Percentiles rank a stretch among this genome's conserved stretches.
Evolutionary conservation across 2,113 vertebrate genomes (phyloP).

Genomic region (Colossoma macropomum): DNA sequence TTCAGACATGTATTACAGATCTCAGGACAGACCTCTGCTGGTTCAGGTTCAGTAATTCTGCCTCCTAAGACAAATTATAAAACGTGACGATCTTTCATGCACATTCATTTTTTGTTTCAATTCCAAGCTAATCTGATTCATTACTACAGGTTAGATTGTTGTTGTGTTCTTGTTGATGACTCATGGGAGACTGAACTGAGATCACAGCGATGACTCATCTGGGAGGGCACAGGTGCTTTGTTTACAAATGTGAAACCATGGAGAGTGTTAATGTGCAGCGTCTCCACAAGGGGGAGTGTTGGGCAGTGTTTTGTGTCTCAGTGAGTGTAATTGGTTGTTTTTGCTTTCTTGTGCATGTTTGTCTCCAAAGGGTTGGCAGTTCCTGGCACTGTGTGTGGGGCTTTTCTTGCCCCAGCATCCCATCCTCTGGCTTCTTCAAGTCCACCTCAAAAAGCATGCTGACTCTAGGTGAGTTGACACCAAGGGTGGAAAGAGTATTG

Average conservation of each 20-base stretch:
- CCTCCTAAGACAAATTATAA: too few species aligned
- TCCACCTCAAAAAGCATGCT: slow-evolving; percentile 89
- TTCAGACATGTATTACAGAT: too few species aligned
- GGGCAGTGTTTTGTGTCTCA: not conserved
- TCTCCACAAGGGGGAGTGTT: slow-evolving; percentile 58
- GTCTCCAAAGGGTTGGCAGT: slow-evolving; percentile 89
- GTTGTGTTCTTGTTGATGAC: not conserved
- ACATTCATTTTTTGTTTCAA: too few species aligned
- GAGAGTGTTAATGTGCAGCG: not conserved
- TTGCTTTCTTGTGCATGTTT: slow-evolving; percentile 12
- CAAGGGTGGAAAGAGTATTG: not conserved
- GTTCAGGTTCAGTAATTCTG: too few species aligned
- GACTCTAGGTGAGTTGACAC: slow-evolving; percentile 84
- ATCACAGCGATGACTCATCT: slow-evolving; percentile 17
- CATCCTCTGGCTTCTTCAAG: slow-evolving; percentile 93
- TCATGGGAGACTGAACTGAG: not conserved
- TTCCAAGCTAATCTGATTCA: too few species aligned
- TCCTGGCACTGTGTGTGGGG: slow-evolving; percentile 91
- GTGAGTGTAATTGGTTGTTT: not conserved
- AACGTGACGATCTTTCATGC: too few species aligned
- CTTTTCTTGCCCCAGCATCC: slow-evolving; percentile 95
- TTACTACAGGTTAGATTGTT: not conserved
- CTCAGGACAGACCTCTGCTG: too few species aligned
- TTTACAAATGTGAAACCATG: not conserved
- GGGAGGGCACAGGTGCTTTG: slow-evolving; percentile 13